These are phyloP conservation scores for Menura novaehollandiae DNA, from an alignment of 2,113 vertebrate species.

Conservation along the genomic window DNA sequence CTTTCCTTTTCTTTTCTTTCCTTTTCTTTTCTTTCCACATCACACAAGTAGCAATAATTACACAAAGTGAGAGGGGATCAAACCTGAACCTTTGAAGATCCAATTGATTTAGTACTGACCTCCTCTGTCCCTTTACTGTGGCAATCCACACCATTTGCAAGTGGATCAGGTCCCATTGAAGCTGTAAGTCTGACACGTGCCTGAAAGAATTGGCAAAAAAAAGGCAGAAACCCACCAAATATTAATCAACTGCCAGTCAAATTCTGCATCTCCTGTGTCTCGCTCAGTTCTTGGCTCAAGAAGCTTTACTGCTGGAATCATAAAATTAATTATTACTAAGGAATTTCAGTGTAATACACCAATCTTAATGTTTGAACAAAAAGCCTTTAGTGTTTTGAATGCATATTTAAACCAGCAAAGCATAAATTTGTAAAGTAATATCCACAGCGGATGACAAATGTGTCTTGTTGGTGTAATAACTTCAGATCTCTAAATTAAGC, in stretches of 20 bases:
- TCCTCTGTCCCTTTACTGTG: neutral
- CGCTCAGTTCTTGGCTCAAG: neutral
- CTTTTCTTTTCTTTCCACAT: neutral
- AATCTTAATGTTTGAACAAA: conserved; percentile 32
- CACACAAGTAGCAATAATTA: neutral
- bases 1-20: neutral
- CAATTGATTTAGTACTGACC: neutral
- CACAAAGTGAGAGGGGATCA: neutral
- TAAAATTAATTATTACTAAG: conserved; percentile 35
- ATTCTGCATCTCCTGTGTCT: neutral
- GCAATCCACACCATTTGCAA: neutral
- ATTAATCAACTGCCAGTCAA: neutral
- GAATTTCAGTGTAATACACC: neutral
- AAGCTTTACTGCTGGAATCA: neutral
- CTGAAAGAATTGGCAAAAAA: neutral
- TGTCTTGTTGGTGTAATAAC: conserved; percentile 1
- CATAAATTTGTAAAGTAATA: conserved; percentile 48
- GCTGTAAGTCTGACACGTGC: neutral
- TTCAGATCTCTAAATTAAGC: conserved; percentile 35
- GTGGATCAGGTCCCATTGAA: neutral
- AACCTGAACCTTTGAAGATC: neutral
- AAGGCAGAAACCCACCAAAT: neutral
- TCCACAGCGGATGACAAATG: neutral
- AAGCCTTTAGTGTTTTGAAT: conserved; percentile 16
- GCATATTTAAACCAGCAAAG: conserved; percentile 26